phyloP scores from a whole-genome alignment of 2,888 invertebrate species.

The Molorchus minor region DNA sequence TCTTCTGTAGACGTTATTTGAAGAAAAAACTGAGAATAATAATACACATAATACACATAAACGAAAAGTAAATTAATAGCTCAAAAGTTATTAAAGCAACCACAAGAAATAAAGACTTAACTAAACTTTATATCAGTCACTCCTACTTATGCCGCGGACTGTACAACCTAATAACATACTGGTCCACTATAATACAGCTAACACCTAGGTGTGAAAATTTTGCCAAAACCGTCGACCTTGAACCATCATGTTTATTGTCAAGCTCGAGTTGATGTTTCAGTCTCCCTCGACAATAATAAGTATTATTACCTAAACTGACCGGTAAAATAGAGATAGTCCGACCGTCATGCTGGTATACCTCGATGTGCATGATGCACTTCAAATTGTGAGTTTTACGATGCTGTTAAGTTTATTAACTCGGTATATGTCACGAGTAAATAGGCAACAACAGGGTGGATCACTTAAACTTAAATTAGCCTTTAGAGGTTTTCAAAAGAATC shows the following conservation, averaged over 20 bases:
- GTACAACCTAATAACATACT: slow-evolving; percentile 45
- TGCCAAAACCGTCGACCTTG: slow-evolving; percentile 49
- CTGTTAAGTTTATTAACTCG: slow-evolving; percentile 49
- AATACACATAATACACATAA: no score
- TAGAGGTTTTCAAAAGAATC: no score
- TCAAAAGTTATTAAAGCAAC: no score
- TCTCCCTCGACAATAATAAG: neutral
- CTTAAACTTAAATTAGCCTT: slow-evolving; percentile 39
- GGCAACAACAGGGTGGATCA: slow-evolving; percentile 36
- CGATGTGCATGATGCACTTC: slow-evolving; percentile 24
- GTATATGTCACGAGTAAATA: slow-evolving; percentile 44
- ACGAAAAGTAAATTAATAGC: no score
- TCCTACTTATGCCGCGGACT: slow-evolving; percentile 29
- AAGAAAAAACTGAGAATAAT: no score
- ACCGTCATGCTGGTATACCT: slow-evolving; percentile 11
- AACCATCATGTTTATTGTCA: slow-evolving; percentile 14
- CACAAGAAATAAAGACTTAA: no score
- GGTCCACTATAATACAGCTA: slow-evolving; percentile 46
- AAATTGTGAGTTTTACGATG: slow-evolving; percentile 47
- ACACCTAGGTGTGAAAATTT: slow-evolving; percentile 50
- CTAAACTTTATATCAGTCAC: no score
- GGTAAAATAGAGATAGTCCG: slow-evolving; percentile 46
- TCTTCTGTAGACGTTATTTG: no score
- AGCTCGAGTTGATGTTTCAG: slow-evolving; percentile 18
- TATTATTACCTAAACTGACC: slow-evolving; percentile 42